Evolutionary conservation across 2,113 vertebrate genomes (phyloP).

Genomic region (Zapus hudsonius): DNA sequence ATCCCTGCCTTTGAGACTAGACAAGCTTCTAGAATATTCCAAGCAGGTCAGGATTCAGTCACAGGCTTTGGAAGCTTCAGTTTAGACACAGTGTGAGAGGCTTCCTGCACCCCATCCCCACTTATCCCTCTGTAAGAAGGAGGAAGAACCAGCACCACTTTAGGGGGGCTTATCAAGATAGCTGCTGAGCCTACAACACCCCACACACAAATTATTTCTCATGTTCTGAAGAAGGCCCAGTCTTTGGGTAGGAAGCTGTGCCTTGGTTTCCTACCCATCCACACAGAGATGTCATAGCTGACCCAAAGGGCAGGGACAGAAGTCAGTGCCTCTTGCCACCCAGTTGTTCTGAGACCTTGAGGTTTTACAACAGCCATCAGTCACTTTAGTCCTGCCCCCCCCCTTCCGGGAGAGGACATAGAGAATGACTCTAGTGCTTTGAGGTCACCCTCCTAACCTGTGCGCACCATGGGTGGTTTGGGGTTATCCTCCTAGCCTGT

Average conservation of each 20-base stretch:
- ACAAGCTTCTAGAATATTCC: background rate
- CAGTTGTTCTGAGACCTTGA: rapidly evolving
- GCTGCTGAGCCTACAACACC: background rate
- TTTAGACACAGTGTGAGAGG: rapidly evolving
- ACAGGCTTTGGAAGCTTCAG: background rate
- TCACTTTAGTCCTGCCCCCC: background rate
- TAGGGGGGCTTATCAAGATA: rapidly evolving
- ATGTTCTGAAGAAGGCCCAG: background rate
- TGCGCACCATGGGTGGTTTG: rapidly evolving
- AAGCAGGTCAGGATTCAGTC: background rate
- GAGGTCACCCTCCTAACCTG: rapidly evolving
- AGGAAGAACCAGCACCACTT: rapidly evolving
- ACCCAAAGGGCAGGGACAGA: rapidly evolving
- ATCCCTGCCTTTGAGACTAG: background rate
- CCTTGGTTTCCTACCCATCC: background rate
- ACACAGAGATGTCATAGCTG: rapidly evolving
- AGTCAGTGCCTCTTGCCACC: rapidly evolving
- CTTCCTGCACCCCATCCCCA: background rate
- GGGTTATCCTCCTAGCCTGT: rapidly evolving
- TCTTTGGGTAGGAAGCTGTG: background rate
- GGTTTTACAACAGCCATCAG: rapidly evolving
- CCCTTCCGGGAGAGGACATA: background rate
- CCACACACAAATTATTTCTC: background rate
- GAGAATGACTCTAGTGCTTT: background rate
- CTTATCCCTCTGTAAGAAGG: background rate